Conservation (phyloP, 2,888 invertebrate species). For the Keiferia lycopersicella region DNA sequence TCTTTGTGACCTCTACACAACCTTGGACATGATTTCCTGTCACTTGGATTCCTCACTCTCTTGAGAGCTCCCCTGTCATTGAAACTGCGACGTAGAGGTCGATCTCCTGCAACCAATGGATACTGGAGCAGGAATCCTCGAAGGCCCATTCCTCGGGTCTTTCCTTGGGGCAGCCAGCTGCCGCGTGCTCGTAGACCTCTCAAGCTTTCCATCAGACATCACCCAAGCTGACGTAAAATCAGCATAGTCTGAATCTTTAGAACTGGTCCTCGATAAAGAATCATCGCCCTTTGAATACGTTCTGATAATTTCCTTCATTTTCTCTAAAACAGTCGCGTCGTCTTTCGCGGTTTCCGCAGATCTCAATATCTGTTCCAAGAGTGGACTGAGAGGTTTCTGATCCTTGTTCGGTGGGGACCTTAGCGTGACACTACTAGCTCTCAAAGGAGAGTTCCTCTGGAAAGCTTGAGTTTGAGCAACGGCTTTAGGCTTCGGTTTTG, state of each 20-base stretch:
- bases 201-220: constrained; percentile 85
- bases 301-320: constrained; percentile 85
- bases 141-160: constrained; percentile 67
- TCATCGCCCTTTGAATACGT: constrained; percentile 74
- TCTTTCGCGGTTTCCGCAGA: constrained; percentile 87
- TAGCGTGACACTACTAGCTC: constrained; percentile 72
- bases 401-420: constrained; percentile 74
- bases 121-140: constrained; percentile 74
- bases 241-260: constrained; percentile 82
- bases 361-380: constrained; percentile 86
- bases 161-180: constrained; percentile 74
- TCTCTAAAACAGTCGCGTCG: constrained; percentile 86
- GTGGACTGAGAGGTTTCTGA: constrained; percentile 83
- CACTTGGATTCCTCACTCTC: constrained; percentile 44
- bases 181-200: constrained; percentile 80
- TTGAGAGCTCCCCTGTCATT: constrained; percentile 57
- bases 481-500: constrained; percentile 69
- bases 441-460: constrained; percentile 75
- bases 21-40: constrained; percentile 37
- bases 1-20: constrained; percentile 31
- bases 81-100: constrained; percentile 73
- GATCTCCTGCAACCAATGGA: constrained; percentile 71
- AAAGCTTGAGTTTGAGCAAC: constrained; percentile 65
- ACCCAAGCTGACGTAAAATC: constrained; percentile 88
- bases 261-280: constrained; percentile 73